A percentile compares a stretch with the other conserved stretches of the same genome.
Conservation (phyloP, 1,140 invertebrate genomes). For the Ceratitis capitata region DNA sequence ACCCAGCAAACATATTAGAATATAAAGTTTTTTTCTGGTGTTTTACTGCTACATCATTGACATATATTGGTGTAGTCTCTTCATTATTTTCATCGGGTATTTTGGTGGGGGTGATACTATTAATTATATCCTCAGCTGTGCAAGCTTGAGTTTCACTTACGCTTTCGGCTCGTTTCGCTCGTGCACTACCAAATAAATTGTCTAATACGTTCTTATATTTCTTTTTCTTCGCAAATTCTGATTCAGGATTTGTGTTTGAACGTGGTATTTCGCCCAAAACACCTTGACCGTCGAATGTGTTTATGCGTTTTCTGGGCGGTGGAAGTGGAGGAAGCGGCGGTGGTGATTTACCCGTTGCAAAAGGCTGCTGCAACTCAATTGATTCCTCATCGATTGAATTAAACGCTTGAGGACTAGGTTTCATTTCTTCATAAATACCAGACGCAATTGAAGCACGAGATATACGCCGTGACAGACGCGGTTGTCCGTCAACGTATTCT, state of each 20-base stretch:
- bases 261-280: conserved; percentile 52
- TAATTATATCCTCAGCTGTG: conserved; percentile 43
- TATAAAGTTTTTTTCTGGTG: neutral
- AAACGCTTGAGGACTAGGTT: conserved; percentile 44
- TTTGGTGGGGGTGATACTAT: conserved; percentile 13
- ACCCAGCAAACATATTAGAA: conserved; percentile 45
- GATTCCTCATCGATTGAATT: conserved; percentile 48
- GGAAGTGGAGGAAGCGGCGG: conserved; percentile 58
- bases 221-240: conserved; percentile 61
- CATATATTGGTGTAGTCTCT: conserved; percentile 47
- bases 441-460: conserved; percentile 58
- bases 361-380: neutral
- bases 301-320: conserved; percentile 55
- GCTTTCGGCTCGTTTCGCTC: conserved; percentile 56
- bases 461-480: conserved; percentile 50
- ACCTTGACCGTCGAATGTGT: conserved; percentile 50
- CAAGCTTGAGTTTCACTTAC: conserved; percentile 48
- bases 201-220: conserved; percentile 61
- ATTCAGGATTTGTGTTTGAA: conserved; percentile 60
- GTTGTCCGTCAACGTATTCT: conserved; percentile 47
- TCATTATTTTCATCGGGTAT: conserved; percentile 17
- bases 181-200: conserved; percentile 51
- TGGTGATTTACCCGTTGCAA: neutral
- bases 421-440: conserved; percentile 64
- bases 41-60: conserved; percentile 46